Base-by-base conservation (phyloP, 2,113 vertebrate genomes). In the Engraulis encrasicolus region DNA sequence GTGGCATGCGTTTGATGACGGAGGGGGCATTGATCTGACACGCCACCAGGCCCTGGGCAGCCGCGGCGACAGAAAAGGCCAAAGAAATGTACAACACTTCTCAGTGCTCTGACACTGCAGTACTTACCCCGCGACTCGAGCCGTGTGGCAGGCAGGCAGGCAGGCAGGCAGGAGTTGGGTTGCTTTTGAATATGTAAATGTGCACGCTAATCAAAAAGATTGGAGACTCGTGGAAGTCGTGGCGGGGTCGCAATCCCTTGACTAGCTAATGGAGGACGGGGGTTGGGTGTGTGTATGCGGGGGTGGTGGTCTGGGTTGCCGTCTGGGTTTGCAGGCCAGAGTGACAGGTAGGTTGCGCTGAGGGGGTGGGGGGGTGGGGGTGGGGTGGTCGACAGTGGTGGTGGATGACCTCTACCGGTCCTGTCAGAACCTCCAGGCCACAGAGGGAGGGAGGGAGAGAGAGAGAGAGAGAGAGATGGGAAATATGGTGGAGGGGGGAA, bases 401-500 rank as follows among this genome's bases (percentile, higher is more conserved):
- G 95, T 96, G 95, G 96, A 94, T 96, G 97, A 97, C 97, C 97
- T 97, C 95, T 96, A 96, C 95, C 95, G 95, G 96, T 95, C 66
- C 31, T 34, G 66, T 31, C 58, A 34, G 66, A 95, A 89, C 84
- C 96, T 94, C 96, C 96, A 94, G 90, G 91, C 89, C 92, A 86
- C 90, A 97, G 97, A 97, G 96, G 97, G 96, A 96, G 97, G 97
- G 96, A 96, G 97, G 96, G 95, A 95, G 94, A 96, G 95, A 94
- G 95, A 95, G 94, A 50, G 50, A 50, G 40, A 45, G 40, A 45
- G 40, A 45, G 40, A 45, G 40, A 45, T n/a, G n/a, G n/a, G n/a
- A n/a, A n/a, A n/a, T n/a, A n/a, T n/a, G n/a, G n/a, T n/a, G n/a
- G n/a, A n/a, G n/a, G n/a, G n/a, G n/a, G n/a, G 66, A 95, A 89